Percentiles rank a stretch among this genome's conserved stretches.
Conservation (phyloP, 2,113 vertebrate genomes). For the Pangasianodon hypophthalmus region DNA sequence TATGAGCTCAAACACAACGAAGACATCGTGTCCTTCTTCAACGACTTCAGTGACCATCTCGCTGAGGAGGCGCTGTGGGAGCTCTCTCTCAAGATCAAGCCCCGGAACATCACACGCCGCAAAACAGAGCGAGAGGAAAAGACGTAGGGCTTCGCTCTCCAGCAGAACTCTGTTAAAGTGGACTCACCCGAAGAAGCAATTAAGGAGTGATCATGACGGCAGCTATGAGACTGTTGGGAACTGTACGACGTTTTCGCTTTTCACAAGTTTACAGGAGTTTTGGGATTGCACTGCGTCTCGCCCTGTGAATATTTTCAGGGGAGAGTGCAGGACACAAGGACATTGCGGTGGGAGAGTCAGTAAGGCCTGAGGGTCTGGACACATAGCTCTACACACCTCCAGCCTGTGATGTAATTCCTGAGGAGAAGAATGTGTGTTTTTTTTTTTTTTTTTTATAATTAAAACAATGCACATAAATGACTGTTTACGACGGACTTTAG, state of each 20-base stretch:
- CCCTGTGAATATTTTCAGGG: slow-evolving; percentile 24
- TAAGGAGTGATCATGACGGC: slow-evolving; percentile 29
- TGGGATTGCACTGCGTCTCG: slow-evolving; percentile 39
- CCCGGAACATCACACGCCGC: slow-evolving; percentile 81
- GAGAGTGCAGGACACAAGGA: not conserved
- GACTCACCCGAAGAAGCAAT: slow-evolving; percentile 28
- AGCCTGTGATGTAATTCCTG: slow-evolving; percentile 8
- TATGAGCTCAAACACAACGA: slow-evolving; percentile 87
- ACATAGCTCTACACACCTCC: not conserved
- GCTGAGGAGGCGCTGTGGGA: slow-evolving; percentile 95
- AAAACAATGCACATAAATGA: slow-evolving; percentile 39
- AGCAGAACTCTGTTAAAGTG: not conserved
- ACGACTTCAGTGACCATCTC: slow-evolving; percentile 93
- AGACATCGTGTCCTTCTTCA: slow-evolving; percentile 92
- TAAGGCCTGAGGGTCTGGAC: not conserved
- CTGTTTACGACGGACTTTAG: slow-evolving; percentile 21
- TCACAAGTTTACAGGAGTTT: slow-evolving; percentile 42
- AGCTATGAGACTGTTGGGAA: slow-evolving; percentile 46
- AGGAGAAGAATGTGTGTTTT: slow-evolving; percentile 8
- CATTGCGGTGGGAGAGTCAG: not conserved
- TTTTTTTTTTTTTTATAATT: slow-evolving; percentile 19
- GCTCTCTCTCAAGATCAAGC: slow-evolving; percentile 92
- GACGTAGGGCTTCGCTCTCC: slow-evolving; percentile 69
- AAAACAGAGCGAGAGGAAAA: slow-evolving; percentile 87
- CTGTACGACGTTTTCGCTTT: slow-evolving; percentile 21